phyloP scores from a whole-genome alignment of 35 echinoderm and acorn worm genomes.

The Holothuria glaberrima region DNA sequence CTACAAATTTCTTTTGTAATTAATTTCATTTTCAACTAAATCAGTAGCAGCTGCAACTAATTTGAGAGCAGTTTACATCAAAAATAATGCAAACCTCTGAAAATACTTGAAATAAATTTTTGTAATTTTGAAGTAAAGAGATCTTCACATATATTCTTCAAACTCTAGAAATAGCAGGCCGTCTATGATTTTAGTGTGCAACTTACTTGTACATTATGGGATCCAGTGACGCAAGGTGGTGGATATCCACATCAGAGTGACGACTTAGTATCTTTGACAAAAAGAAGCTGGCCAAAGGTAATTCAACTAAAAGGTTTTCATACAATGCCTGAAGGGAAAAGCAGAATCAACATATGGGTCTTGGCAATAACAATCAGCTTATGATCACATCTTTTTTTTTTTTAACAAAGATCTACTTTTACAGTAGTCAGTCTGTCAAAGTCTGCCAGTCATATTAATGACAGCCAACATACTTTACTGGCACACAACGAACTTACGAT shows the following conservation, averaged over 20 bases:
- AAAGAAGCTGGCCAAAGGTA: constrained; percentile 98
- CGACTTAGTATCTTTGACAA: constrained; percentile 85
- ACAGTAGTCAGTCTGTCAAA: too few species aligned
- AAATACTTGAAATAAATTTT: background rate
- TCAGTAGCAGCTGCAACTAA: background rate
- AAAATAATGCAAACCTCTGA: background rate
- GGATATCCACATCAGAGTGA: constrained; percentile 97
- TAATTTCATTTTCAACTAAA: background rate
- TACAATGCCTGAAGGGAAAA: constrained; percentile 70
- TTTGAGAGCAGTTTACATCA: background rate
- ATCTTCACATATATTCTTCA: too few species aligned
- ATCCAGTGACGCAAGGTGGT: constrained; percentile 92
- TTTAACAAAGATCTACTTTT: too few species aligned
- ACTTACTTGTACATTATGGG: constrained; percentile 99
- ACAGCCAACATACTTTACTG: too few species aligned
- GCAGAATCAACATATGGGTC: background rate
- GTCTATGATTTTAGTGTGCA: background rate
- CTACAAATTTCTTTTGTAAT: too few species aligned
- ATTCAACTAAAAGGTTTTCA: constrained; percentile 96
- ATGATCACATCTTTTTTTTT: too few species aligned
- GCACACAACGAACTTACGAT: too few species aligned
- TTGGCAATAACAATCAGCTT: too few species aligned
- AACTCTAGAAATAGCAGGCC: too few species aligned
- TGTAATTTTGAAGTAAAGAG: too few species aligned
- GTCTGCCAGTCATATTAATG: too few species aligned